Evolutionary conservation across 2,797 vertebrate genomes (phyloP), one percentile per base, ranked within the genome.

Genomic region (Megalops cyprinoides): DNA sequence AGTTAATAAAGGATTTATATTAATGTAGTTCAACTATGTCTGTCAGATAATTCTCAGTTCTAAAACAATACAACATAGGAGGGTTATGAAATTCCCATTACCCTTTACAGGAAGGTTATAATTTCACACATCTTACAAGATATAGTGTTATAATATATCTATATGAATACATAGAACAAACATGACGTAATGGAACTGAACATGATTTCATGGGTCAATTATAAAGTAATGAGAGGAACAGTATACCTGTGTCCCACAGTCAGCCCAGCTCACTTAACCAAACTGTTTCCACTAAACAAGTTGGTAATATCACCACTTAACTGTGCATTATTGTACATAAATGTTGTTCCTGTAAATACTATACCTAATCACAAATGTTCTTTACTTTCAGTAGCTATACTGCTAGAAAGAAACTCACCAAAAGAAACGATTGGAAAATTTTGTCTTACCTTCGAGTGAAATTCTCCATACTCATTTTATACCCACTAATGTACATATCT

Each of bases 151-250:
- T 44, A 39, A 18, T 31, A 76, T 56, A 51, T 31, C 1, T 31
- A 15, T 28, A 25, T 48, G 65, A 37, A 15, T 14, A 53, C 56
- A 76, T 7, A 49, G 9, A 58, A 74, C 18, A n/a, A n/a, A n/a
- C n/a, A n/a, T 74, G 55, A 81, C 56, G 25, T 65, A 74, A 65
- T 81, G 79, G 71, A 76, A 81, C 28, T 37, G 25, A 1, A 39
- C 28, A 81, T 75, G 12, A 75, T 73, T 74, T 75, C 67, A 78
- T 74, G 44, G 53, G 55, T 78, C 79, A 49, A 81, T 84, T 81
- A 81, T 78, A 74, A 84, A 81, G 46, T 84, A 84, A 81, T 79
- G 80, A 81, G 80, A 74, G 74, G 55, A 81, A 81, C 71, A 49
- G 65, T 53, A 81, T 20, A 84, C 77, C 58, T 31, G 39, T 37